Percentiles rank a stretch among this genome's conserved stretches.
Evolutionary conservation across 2,797 vertebrate species (phyloP).

Genomic region (Adelosebastes latens): DNA sequence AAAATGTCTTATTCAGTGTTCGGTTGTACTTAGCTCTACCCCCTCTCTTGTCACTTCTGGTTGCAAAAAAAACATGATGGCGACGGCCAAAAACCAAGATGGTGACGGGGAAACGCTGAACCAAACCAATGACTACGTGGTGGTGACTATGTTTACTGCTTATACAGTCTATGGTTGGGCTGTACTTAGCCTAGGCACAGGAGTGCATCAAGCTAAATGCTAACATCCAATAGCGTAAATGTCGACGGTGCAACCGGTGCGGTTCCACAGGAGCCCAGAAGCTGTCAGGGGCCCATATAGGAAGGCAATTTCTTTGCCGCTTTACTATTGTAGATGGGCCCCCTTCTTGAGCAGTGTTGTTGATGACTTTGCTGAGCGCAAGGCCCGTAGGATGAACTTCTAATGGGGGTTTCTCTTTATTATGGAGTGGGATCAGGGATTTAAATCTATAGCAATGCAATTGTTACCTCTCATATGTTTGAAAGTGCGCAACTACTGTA

Average conservation of each 20-base stretch:
- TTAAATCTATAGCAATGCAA: neutral
- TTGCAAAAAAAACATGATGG: too few relatives aligned
- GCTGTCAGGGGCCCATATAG: too few relatives aligned
- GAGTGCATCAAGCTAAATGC: neutral
- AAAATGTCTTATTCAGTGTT: too few relatives aligned
- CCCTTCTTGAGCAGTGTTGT: neutral
- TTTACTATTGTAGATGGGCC: too few relatives aligned
- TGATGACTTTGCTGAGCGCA: neutral
- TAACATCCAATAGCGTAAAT: too few relatives aligned
- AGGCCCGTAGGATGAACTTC: neutral
- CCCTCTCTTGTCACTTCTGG: too few relatives aligned
- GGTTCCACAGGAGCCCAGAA: too few relatives aligned
- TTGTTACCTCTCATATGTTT: neutral
- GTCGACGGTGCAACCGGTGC: too few relatives aligned
- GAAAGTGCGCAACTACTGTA: neutral
- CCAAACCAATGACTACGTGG: too few relatives aligned
- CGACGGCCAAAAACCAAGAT: too few relatives aligned
- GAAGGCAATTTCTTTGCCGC: too few relatives aligned
- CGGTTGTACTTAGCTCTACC: accelerated
- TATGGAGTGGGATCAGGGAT: accelerated
- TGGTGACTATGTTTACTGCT: too few relatives aligned
- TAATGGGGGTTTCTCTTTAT: neutral
- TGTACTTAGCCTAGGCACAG: neutral
- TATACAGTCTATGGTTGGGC: neutral
- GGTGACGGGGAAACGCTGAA: accelerated